Evolutionary conservation across 2,888 invertebrate species (phyloP).

Genomic region (Bursaphelenchus okinawaensis): DNA sequence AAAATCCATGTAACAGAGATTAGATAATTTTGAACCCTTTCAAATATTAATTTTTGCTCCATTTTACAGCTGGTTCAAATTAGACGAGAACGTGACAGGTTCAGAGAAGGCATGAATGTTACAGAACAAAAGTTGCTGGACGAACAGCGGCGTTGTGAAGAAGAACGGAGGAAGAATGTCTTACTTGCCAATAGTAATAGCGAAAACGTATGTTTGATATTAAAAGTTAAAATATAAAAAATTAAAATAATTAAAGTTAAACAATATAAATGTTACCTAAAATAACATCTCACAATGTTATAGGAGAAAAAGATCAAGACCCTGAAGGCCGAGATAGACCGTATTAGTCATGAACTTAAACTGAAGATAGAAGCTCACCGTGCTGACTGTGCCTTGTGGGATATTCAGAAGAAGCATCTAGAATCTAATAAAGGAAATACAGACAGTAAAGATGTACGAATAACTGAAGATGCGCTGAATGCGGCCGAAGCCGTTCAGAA

Average conservation of each 20-base stretch:
- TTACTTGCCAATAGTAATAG: constrained; percentile 30
- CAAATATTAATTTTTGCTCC: not conserved
- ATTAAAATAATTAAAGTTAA: no score
- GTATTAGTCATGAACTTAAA: constrained; percentile 43
- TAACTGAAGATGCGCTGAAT: constrained; percentile 43
- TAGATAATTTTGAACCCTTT: no score
- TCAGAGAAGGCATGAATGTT: constrained; percentile 42
- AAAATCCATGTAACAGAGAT: not conserved
- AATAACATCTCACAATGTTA: no score
- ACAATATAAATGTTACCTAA: no score
- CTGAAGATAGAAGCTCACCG: constrained; percentile 47
- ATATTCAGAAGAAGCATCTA: constrained; percentile 13
- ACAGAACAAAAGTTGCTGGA: constrained; percentile 43
- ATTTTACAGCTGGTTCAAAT: constrained; percentile 47
- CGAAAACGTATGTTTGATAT: constrained; percentile 33
- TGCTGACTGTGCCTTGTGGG: constrained; percentile 44
- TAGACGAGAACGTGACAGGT: constrained; percentile 51
- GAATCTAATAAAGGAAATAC: constrained; percentile 12
- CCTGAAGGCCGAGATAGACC: constrained; percentile 75
- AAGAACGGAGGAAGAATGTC: constrained; percentile 29
- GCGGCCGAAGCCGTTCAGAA: constrained; percentile 44
- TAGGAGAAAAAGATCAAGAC: constrained; percentile 72
- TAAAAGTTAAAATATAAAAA: no score
- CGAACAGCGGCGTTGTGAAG: constrained; percentile 34
- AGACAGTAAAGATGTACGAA: constrained; percentile 33